Evolutionary conservation across 2,113 vertebrate species (phyloP), one percentile per base, ranked within the genome.

Genomic region (Labeo catla): DNA sequence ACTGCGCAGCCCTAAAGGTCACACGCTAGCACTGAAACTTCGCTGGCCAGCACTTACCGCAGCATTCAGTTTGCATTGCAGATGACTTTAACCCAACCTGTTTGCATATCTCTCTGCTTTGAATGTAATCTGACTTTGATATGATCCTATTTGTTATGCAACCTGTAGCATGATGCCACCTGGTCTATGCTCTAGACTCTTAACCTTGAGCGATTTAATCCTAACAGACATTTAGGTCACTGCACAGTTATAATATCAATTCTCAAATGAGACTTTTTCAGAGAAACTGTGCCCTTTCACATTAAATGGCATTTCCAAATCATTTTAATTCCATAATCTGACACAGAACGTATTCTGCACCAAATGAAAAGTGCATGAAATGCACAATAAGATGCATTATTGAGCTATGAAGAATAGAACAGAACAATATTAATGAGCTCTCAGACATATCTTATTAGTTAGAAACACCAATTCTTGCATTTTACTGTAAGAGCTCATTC

Each of bases 41-140:
- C 1, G 15, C 50, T 12, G 28, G 16, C 16, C 39, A 0, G 57
- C 79, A 49, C 28, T 12, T 13, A 47, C 19, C 19, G 4, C 43
- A 45, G 54, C 6, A 36, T 10, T 43, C 45, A 8, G n/a, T 77
- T 81, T 81, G 36, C 66, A 59, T 77, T 57, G 61, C 59, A 68
- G 78, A 59, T 88, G 85, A 28, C 9, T 66, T 13, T 36, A 59
- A 66, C 21, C 50, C 54, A 63, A 66, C 49, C 21, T 16, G 9
- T 86, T 85, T 87, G 83, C 85, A 76, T 85, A 83, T 83, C 77
- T 50, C 16, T 50, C 43, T n/a, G 15, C 65, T 86, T 82, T 88
- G 78, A 80, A 89, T 85, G 15, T 87, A 68, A 89, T 77, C 61
- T 52, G 43, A 28, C 34, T 76, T 28, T 84, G 83, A 81, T 81